Evolutionary conservation across 2,113 vertebrate genomes (phyloP).

Genomic region (Thermophis baileyi): DNA sequence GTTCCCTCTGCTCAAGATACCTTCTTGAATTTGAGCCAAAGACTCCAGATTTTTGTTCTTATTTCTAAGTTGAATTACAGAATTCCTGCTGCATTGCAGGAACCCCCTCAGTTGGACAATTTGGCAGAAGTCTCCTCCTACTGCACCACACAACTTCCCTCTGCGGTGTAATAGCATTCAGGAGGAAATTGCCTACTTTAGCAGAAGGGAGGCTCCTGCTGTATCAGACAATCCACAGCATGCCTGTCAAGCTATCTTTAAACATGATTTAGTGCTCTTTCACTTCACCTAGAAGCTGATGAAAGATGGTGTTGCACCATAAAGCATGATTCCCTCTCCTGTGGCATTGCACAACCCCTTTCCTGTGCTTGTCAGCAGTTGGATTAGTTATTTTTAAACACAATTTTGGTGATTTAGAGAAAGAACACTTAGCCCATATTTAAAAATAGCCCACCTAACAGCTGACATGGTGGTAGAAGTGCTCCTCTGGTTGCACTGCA

Average conservation of each 20-base stretch:
- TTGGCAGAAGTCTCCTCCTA: neutral
- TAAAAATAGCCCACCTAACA: neutral
- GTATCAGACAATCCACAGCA: neutral
- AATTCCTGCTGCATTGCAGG: neutral
- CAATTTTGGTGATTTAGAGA: neutral
- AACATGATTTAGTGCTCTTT: neutral
- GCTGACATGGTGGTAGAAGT: neutral
- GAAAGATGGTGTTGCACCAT: neutral
- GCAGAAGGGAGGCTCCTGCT: neutral
- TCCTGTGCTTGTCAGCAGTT: neutral
- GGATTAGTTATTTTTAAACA: neutral
- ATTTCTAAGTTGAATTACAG: neutral
- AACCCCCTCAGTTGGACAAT: neutral
- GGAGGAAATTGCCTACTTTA: neutral
- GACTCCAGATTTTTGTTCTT: neutral
- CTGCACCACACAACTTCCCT: neutral
- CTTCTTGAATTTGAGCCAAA: neutral
- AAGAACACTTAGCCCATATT: neutral
- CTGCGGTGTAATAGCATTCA: neutral
- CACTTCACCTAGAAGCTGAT: neutral
- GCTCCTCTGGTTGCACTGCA: neutral
- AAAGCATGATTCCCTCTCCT: neutral
- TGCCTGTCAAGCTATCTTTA: neutral
- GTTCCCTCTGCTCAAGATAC: neutral
- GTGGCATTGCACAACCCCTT: neutral